phyloP scores from a whole-genome alignment of 2,888 invertebrate species.

The Tenthredo mesomela region DNA sequence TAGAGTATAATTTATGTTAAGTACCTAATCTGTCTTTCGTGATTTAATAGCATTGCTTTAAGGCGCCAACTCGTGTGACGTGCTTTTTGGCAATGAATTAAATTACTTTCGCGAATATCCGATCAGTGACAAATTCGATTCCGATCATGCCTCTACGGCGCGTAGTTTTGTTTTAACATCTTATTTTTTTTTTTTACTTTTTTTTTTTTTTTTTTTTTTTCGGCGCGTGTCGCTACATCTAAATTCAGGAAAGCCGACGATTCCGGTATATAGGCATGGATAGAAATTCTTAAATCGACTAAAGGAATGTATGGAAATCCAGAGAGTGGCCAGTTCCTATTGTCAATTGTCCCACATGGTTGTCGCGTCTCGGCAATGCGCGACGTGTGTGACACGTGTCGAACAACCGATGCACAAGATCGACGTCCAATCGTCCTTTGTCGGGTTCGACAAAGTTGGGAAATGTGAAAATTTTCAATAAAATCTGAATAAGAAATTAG shows the following conservation, averaged over 20 bases:
- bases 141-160: conserved; percentile 10
- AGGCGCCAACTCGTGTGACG: conserved; percentile 1
- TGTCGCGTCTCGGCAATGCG: background rate
- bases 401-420: conserved; percentile 39
- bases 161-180: background rate
- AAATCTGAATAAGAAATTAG: background rate
- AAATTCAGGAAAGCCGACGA: conserved; percentile 42
- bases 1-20: conserved; percentile 16
- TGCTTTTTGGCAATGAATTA: conserved; percentile 19
- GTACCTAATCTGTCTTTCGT: conserved; percentile 14
- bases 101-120: conserved; percentile 19
- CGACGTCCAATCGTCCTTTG: conserved; percentile 14
- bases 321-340: conserved; percentile 43
- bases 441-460: background rate
- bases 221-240: conserved; percentile 44
- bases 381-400: conserved; percentile 45
- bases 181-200: background rate
- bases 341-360: conserved; percentile 20
- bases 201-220: background rate
- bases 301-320: conserved; percentile 47
- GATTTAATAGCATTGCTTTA: background rate
- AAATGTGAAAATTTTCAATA: background rate
- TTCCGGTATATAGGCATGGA: conserved; percentile 35
- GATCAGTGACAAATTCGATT: background rate
- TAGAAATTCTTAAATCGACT: conserved; percentile 34